Percentiles rank a stretch among this genome's conserved stretches.
Conservation (phyloP, 2,888 invertebrate species). For the Gymnocheta viridis region DNA sequence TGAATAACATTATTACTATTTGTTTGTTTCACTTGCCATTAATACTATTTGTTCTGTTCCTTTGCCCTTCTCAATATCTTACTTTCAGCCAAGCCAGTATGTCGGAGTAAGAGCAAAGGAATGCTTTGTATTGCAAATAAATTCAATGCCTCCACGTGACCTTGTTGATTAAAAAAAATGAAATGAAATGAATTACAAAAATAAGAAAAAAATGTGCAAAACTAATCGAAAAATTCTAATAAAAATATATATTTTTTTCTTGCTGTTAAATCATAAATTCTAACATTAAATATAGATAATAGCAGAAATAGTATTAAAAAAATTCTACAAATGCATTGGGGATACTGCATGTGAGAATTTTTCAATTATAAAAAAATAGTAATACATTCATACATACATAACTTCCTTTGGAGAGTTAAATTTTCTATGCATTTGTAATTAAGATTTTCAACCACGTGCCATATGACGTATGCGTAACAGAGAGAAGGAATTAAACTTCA, state of each 20-base stretch:
- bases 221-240: neutral
- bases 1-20: neutral
- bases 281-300: neutral
- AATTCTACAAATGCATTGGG: neutral
- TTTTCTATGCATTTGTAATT: neutral
- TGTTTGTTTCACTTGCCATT: neutral
- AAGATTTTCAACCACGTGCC: slow-evolving; percentile 15
- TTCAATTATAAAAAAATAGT: neutral
- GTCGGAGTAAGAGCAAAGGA: neutral
- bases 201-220: neutral
- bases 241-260: neutral
- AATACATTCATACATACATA: too few relatives aligned
- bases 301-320: neutral
- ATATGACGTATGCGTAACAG: slow-evolving; percentile 25
- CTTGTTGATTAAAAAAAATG: neutral
- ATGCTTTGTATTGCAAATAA: neutral
- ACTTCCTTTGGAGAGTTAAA: neutral
- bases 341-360: neutral
- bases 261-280: neutral
- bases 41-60: neutral
- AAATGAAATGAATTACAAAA: neutral
- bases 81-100: neutral
- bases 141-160: neutral
- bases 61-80: neutral
- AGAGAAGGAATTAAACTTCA: neutral